Evolutionary conservation across 2,113 vertebrate genomes (phyloP), one percentile per base, ranked within the genome.

Genomic region (Equus quagga): DNA sequence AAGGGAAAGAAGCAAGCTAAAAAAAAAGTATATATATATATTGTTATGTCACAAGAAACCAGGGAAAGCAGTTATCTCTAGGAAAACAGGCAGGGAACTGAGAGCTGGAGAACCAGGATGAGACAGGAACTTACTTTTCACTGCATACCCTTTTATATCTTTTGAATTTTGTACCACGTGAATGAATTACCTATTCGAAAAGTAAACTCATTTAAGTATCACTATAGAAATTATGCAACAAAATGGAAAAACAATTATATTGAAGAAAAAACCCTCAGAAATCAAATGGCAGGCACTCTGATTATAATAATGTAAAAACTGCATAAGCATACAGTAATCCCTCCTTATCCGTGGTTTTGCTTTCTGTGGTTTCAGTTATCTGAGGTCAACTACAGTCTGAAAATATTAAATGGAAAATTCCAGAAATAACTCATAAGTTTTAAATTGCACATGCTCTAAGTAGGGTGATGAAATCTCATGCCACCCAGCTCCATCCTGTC

Each of bases 161-260:
- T 88, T 89, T 49, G 7, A 46, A 89, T 58, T 36, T n/a, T 84
- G 41, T 36, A 80, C 23, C 69, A 81, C 28, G 51, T 81, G 33
- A 96, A 91, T 78, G 44, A 96, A 90, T 62, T 46, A 92, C 18
- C 41, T 89, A 36, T 26, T 83, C 24, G 60, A 96, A 94, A 97
- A 73, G 69, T 17, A 54, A 72, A 46, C n/a, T 75, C 33, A 81
- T 46, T n/a, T n/a, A 89, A 84, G 7, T 70, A 97, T 67, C 51
- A 93, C 33, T 83, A 36, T 23, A 69, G 41, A 96, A 69, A 96
- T 51, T 86, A 89, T 19, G 2, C 67, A 75, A 94, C 21, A 92
- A 84, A 69, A 56, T 3, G 23, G 69, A 84, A 76, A 91, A 93
- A 84, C 36, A 21, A 78, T 33, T 86, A 54, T 24, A 82, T 72